Conservation (phyloP, 1,140 invertebrate genomes). For the Drosophila equinoxialis region DNA sequence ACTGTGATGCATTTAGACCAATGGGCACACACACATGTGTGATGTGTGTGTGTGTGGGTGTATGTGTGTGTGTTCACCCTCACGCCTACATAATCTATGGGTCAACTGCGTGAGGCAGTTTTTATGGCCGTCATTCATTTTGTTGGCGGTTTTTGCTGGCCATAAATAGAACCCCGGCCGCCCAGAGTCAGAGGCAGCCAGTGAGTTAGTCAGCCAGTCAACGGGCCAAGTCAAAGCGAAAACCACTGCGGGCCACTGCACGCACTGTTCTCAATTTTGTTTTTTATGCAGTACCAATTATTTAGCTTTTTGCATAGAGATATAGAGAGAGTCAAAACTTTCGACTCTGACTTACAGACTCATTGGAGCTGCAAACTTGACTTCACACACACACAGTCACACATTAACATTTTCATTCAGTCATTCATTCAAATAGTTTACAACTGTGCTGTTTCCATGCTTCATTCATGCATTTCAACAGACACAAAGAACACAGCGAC, state of each 20-base stretch:
- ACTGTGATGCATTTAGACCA: slow-evolving; percentile 49
- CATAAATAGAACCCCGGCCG: slow-evolving; percentile 54
- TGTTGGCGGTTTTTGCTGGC: slow-evolving; percentile 43
- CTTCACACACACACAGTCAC: not conserved
- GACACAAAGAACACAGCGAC: slow-evolving; percentile 35
- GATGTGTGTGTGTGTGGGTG: not conserved
- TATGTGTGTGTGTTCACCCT: slow-evolving; percentile 17
- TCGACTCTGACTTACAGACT: slow-evolving; percentile 19
- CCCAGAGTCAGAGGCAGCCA: not conserved
- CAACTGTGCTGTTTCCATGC: slow-evolving; percentile 60
- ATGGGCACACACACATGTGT: slow-evolving; percentile 48
- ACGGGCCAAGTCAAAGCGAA: slow-evolving; percentile 4
- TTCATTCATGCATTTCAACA: slow-evolving; percentile 77
- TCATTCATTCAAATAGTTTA: slow-evolving; percentile 44
- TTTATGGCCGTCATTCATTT: slow-evolving; percentile 46
- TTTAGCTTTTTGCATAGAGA: slow-evolving; percentile 48
- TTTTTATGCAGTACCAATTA: slow-evolving; percentile 51
- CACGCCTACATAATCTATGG: slow-evolving; percentile 66
- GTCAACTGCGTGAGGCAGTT: slow-evolving; percentile 58
- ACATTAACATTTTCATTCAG: not conserved
- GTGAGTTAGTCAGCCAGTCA: not conserved
- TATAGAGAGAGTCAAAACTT: not conserved
- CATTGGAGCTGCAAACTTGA: slow-evolving; percentile 40
- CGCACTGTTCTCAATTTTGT: slow-evolving; percentile 56
- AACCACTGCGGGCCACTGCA: slow-evolving; percentile 36